Evolutionary conservation across 2,113 vertebrate species (phyloP).

Genomic region (Poicephalus gulielmi): DNA sequence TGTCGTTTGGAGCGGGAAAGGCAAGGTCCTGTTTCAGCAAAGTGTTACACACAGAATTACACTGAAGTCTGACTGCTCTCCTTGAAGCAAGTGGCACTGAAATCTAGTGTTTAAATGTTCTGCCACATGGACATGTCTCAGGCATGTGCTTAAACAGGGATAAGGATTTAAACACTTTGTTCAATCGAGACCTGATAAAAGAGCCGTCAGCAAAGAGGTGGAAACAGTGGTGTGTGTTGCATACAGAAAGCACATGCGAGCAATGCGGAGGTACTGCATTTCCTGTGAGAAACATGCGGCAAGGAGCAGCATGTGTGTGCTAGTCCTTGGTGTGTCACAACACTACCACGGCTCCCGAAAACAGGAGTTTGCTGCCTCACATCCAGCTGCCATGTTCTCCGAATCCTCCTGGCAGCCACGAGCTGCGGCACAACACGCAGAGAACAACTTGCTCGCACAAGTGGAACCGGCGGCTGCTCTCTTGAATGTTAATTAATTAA

Average conservation of each 20-base stretch:
- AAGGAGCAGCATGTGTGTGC: fast-evolving
- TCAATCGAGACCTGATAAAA: background rate
- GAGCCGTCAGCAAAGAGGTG: background rate
- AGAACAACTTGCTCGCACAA: background rate
- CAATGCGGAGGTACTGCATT: fast-evolving
- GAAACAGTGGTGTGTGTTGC: fast-evolving
- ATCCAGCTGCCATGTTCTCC: background rate
- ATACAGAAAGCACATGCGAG: fast-evolving
- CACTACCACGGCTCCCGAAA: background rate
- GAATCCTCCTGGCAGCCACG: background rate
- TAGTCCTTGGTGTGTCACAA: no score
- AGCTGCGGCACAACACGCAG: background rate
- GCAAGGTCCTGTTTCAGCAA: background rate
- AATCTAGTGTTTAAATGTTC: background rate
- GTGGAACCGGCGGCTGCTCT: background rate
- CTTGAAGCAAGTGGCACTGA: background rate
- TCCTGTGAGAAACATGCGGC: background rate
- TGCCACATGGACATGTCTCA: background rate
- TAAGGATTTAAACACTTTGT: background rate
- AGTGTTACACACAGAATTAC: background rate
- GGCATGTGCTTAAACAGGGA: background rate
- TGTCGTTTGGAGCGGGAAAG: background rate
- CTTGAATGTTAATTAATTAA: conserved; percentile 3
- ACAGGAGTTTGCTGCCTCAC: background rate
- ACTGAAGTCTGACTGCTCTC: background rate